phyloP scores from a whole-genome alignment of 2,888 invertebrate genomes.

The Cremastinae sp. region DNA sequence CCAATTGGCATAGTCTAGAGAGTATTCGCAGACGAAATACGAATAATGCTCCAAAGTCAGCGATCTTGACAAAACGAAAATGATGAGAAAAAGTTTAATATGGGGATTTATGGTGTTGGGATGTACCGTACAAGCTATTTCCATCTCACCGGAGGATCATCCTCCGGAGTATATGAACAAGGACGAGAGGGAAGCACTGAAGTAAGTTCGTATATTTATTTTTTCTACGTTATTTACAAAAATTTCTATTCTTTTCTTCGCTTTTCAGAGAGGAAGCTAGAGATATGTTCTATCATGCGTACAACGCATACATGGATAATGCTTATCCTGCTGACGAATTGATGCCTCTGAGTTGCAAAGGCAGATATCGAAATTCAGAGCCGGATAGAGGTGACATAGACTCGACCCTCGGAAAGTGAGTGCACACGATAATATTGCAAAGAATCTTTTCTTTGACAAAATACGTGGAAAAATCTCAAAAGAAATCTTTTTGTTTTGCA shows the following conservation, averaged over 20 bases:
- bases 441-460: constrained; percentile 18
- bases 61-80: constrained; percentile 76
- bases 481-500: constrained; percentile 2
- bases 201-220: constrained; percentile 80
- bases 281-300: constrained; percentile 98
- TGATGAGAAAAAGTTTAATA: constrained; percentile 69
- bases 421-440: constrained; percentile 58
- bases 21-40: constrained; percentile 19
- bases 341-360: constrained; percentile 97
- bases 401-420: constrained; percentile 98
- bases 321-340: constrained; percentile 99
- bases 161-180: constrained; percentile 82
- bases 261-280: constrained; percentile 90
- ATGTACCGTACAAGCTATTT: constrained; percentile 67
- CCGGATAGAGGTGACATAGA: constrained; percentile 97
- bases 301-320: constrained; percentile 96
- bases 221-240: not conserved
- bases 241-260: constrained; percentile 10
- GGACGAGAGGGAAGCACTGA: constrained; percentile 84
- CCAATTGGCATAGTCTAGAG: constrained; percentile 1
- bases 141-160: constrained; percentile 69
- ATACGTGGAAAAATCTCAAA: constrained; percentile 10
- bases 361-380: constrained; percentile 93
- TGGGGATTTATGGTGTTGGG: constrained; percentile 71
- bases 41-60: constrained; percentile 68